These are phyloP conservation scores for Xylocopa sonorina DNA, from an alignment of 1,140 invertebrate species.

Conservation along the genomic window DNA sequence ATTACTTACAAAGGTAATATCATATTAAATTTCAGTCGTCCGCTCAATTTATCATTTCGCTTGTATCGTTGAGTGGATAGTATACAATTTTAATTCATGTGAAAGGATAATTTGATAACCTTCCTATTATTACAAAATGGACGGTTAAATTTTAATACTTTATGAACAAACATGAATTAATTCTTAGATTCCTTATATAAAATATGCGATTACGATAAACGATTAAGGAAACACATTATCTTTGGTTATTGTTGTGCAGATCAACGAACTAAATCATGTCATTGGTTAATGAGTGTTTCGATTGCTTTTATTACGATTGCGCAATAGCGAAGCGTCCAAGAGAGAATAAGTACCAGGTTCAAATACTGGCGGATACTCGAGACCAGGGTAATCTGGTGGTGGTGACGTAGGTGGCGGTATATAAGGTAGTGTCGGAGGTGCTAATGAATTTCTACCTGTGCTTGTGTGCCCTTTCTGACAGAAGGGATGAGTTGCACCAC, in stretches of 20 bases:
- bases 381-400: slow-evolving; percentile 87
- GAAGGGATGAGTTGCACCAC: slow-evolving; percentile 46
- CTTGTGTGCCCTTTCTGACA: slow-evolving; percentile 60
- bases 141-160: slow-evolving; percentile 64
- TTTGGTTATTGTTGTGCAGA: slow-evolving; percentile 34
- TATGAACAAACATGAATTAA: slow-evolving; percentile 32
- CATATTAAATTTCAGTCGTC: slow-evolving; percentile 58
- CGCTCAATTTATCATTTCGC: slow-evolving; percentile 28
- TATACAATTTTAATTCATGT: slow-evolving; percentile 33
- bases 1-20: slow-evolving; percentile 25
- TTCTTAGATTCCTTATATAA: slow-evolving; percentile 29
- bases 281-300: slow-evolving; percentile 38
- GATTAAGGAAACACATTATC: slow-evolving; percentile 34
- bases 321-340: slow-evolving; percentile 80
- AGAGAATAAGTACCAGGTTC: slow-evolving; percentile 91
- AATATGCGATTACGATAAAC: slow-evolving; percentile 24
- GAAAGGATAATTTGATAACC: slow-evolving; percentile 28
- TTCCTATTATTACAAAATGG: slow-evolving; percentile 46
- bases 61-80: slow-evolving; percentile 17
- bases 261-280: slow-evolving; percentile 12
- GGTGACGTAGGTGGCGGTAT: slow-evolving; percentile 80
- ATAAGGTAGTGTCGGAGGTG: slow-evolving; percentile 75
- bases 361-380: slow-evolving; percentile 92
- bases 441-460: slow-evolving; percentile 62
- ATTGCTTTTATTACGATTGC: slow-evolving; percentile 70